A percentile compares a stretch with the other conserved stretches of the same genome.
Conservation (phyloP, 2,888 invertebrate species). For the Plemyria rubiginata region DNA sequence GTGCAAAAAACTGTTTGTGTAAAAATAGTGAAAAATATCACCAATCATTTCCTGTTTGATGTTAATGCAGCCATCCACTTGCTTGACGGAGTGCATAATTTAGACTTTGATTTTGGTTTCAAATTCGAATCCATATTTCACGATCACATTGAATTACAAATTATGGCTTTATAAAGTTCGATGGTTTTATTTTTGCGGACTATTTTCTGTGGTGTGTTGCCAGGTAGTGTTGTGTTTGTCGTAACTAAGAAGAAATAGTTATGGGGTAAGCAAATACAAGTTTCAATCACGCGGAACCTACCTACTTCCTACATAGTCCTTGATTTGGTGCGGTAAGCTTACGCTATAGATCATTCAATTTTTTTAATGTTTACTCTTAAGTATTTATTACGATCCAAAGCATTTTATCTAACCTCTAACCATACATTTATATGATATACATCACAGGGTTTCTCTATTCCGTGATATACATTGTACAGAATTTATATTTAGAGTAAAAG, state of each 20-base stretch:
- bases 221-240: conserved; percentile 62
- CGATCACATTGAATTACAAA: conserved; percentile 81
- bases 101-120: conserved; percentile 64
- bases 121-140: conserved; percentile 76
- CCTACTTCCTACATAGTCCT: background rate
- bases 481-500: no score
- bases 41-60: conserved; percentile 34
- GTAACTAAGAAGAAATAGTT: conserved; percentile 37
- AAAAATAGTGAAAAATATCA: conserved; percentile 2
- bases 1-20: conserved; percentile 1
- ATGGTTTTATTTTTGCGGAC: conserved; percentile 66
- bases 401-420: no score
- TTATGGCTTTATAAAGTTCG: conserved; percentile 75
- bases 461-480: no score
- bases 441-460: no score
- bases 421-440: no score
- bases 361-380: no score
- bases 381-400: no score
- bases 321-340: no score
- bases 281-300: background rate
- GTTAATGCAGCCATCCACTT: conserved; percentile 70
- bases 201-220: conserved; percentile 66
- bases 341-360: no score
- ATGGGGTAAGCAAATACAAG: conserved; percentile 64
- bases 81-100: conserved; percentile 65